A percentile compares a stretch with the other conserved stretches of the same genome.
Conservation (phyloP, 2,888 invertebrate genomes). For the Aspidapion aeneum region DNA sequence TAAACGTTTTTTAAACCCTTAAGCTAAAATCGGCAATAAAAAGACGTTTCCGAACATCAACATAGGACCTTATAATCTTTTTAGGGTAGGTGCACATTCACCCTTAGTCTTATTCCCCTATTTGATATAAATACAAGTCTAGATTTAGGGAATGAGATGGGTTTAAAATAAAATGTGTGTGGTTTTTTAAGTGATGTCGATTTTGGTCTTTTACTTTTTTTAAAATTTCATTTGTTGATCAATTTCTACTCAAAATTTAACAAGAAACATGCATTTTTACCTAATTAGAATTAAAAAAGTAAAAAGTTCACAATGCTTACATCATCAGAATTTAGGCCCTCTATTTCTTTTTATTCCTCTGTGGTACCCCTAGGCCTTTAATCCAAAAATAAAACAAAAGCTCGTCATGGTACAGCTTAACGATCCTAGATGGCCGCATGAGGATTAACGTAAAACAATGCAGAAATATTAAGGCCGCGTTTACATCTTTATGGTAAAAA, state of each 20-base stretch:
- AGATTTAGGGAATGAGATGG: neutral
- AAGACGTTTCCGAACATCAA: neutral
- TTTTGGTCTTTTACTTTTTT: too few species aligned
- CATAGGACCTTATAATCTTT: neutral
- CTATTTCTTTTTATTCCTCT: too few species aligned
- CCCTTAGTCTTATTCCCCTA: neutral
- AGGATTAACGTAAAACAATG: too few species aligned
- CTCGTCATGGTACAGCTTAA: neutral
- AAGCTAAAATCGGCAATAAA: neutral
- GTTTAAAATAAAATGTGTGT: neutral
- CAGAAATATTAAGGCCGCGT: neutral
- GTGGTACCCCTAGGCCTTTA: too few species aligned
- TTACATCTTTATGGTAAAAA: neutral
- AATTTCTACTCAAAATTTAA: too few species aligned
- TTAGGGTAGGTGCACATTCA: neutral
- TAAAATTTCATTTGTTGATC: too few species aligned
- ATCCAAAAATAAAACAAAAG: neutral
- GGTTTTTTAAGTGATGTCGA: neutral
- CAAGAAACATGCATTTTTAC: too few species aligned
- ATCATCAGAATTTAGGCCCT: too few species aligned
- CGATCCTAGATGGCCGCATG: neutral
- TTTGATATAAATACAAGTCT: neutral
- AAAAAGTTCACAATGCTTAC: too few species aligned
- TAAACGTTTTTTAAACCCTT: neutral
- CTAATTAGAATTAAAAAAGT: too few species aligned